phyloP scores from a whole-genome alignment of 2,888 invertebrate species.

The Eupelmus urozonus region DNA sequence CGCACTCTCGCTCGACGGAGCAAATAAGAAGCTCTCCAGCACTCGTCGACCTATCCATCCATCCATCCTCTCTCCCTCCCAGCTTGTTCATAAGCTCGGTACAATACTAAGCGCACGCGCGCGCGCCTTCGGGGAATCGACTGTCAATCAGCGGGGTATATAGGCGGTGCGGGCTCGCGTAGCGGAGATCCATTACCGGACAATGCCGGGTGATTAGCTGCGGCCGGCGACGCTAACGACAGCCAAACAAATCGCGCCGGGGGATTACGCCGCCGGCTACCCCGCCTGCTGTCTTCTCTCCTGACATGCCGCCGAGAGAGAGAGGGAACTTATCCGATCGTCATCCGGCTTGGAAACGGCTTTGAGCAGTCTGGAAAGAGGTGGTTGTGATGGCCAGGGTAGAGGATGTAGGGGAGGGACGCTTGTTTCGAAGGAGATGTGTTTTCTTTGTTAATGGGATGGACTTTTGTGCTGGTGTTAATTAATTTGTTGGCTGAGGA shows the following conservation, averaged over 20 bases:
- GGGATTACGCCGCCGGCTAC: constrained; percentile 66
- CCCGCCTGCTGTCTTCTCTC: constrained; percentile 38
- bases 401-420: constrained; percentile 57
- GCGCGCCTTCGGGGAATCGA: constrained; percentile 60
- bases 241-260: constrained; percentile 72
- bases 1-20: too few relatives aligned
- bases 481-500: constrained; percentile 71
- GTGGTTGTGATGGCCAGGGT: not conserved
- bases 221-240: constrained; percentile 70
- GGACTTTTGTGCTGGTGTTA: constrained; percentile 64
- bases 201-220: constrained; percentile 72
- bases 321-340: constrained; percentile 40
- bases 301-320: constrained; percentile 35
- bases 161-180: constrained; percentile 15
- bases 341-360: constrained; percentile 36
- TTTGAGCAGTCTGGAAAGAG: constrained; percentile 27
- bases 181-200: constrained; percentile 71
- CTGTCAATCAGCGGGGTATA: constrained; percentile 62
- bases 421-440: constrained; percentile 46
- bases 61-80: not conserved
- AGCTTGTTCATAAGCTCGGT: not conserved
- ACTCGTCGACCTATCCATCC: not conserved
- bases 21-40: too few relatives aligned
- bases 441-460: constrained; percentile 44
- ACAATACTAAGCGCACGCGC: not conserved